A percentile compares a stretch with the other conserved stretches of the same genome.
Evolutionary conservation across 2,113 vertebrate species (phyloP).

Genomic region (Petrocephalus zakoni): DNA sequence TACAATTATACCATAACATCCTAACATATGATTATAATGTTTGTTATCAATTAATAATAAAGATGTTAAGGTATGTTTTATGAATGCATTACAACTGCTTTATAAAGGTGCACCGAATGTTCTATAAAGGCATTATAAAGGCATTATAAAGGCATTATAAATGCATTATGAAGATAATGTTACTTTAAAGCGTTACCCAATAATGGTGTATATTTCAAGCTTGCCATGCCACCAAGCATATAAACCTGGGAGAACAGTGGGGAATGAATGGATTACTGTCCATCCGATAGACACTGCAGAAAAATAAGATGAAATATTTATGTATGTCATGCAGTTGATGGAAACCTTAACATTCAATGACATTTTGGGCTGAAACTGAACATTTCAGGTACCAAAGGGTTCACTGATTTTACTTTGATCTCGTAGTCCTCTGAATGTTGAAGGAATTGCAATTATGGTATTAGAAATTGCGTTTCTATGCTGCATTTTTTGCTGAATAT

Average conservation of each 20-base stretch:
- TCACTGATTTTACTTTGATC: not conserved
- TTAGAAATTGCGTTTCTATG: not conserved
- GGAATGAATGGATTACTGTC: not conserved
- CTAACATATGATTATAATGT: not conserved
- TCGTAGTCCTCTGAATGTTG: not conserved
- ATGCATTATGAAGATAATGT: not conserved
- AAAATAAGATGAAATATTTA: not conserved
- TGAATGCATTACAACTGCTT: too few relatives aligned
- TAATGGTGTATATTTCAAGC: not conserved
- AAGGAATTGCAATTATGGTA: not conserved
- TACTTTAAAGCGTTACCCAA: not conserved
- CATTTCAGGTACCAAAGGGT: not conserved
- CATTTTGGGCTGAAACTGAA: not conserved
- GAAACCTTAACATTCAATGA: not conserved
- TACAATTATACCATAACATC: not conserved
- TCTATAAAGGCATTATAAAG: too few relatives aligned
- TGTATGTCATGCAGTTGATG: not conserved
- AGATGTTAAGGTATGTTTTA: too few relatives aligned
- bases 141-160: too few relatives aligned
- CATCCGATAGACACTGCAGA: not conserved
- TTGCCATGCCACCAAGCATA: not conserved
- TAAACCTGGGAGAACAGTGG: not conserved
- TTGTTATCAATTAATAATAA: too few relatives aligned
- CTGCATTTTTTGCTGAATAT: not conserved
- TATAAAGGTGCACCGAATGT: too few relatives aligned